Conservation (phyloP, 2,113 vertebrate species). For the Austrofundulus limnaeus region DNA sequence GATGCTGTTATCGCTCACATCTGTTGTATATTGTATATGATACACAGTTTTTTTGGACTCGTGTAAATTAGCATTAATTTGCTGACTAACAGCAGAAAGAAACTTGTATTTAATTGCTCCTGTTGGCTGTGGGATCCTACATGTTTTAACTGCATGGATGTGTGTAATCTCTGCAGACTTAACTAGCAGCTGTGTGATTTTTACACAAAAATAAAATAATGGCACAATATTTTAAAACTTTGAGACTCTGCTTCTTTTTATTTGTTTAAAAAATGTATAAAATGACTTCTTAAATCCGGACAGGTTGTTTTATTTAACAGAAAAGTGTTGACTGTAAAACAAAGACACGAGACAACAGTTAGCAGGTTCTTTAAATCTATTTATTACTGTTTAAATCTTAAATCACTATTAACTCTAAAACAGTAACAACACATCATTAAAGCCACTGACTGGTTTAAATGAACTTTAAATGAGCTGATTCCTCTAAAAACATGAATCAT, state of each 20-base stretch:
- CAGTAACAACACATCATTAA: slow-evolving; percentile 5
- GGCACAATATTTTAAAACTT: slow-evolving; percentile 92
- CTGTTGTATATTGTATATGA: slow-evolving; percentile 91
- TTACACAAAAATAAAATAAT: slow-evolving; percentile 94
- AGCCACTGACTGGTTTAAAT: slow-evolving; percentile 9
- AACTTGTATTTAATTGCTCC: slow-evolving; percentile 93
- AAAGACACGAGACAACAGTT: slow-evolving; percentile 20
- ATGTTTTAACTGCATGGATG: slow-evolving; percentile 92
- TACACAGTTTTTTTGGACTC: slow-evolving; percentile 93
- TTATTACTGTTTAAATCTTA: slow-evolving; percentile 18
- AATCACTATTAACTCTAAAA: slow-evolving; percentile 22
- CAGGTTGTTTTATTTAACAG: not conserved
- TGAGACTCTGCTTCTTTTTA: slow-evolving; percentile 52
- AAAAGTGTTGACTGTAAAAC: not conserved
- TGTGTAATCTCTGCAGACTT: slow-evolving; percentile 89
- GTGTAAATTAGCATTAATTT: slow-evolving; percentile 95
- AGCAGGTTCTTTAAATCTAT: slow-evolving; percentile 55
- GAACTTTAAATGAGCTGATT: not conserved
- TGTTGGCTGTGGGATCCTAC: slow-evolving; percentile 91
- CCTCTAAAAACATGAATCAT: slow-evolving; percentile 4
- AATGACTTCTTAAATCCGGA: too few relatives aligned
- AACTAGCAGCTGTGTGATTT: slow-evolving; percentile 95
- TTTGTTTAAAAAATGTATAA: too few relatives aligned
- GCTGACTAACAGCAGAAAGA: slow-evolving; percentile 90
- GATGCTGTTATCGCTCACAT: slow-evolving; percentile 68